Percentiles rank a stretch among this genome's conserved stretches.
These are phyloP conservation scores for Scarus forsteni DNA, from an alignment of 2,797 vertebrate species.

Conservation along the genomic window DNA sequence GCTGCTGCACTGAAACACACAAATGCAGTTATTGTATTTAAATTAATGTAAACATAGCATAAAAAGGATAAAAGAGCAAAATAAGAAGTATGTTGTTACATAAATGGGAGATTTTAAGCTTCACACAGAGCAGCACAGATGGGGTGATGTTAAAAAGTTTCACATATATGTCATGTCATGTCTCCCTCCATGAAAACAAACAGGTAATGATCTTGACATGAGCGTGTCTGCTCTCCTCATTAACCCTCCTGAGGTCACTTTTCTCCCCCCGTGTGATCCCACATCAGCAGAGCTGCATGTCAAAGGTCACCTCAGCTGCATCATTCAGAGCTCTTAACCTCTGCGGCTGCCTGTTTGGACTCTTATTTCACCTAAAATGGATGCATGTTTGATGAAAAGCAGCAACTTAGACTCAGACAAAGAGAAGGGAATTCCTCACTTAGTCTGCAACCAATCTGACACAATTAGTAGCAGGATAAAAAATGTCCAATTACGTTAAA, in stretches of 20 bases:
- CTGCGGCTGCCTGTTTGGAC: slow-evolving; percentile 9
- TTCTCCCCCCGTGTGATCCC: slow-evolving; percentile 31
- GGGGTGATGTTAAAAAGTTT: background rate
- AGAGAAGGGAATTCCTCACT: background rate
- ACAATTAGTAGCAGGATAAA: slow-evolving; percentile 1
- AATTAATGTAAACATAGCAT: too few relatives aligned
- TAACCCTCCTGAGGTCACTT: slow-evolving; percentile 35
- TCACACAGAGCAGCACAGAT: too few relatives aligned
- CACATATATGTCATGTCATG: too few relatives aligned
- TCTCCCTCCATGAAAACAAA: background rate
- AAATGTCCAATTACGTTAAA: background rate
- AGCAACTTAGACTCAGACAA: background rate
- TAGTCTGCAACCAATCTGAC: slow-evolving; percentile 3
- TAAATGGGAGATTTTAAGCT: too few relatives aligned
- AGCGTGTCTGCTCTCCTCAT: slow-evolving; percentile 30
- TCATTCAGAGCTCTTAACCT: slow-evolving; percentile 12
- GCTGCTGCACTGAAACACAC: too few relatives aligned
- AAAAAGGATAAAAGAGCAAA: too few relatives aligned
- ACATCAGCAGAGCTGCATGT: slow-evolving; percentile 33
- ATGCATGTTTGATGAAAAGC: slow-evolving; percentile 1
- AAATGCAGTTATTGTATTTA: too few relatives aligned
- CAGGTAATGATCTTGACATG: slow-evolving; percentile 23
- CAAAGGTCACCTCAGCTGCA: slow-evolving; percentile 46
- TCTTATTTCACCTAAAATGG: background rate
- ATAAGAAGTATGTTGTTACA: too few relatives aligned